Evolutionary conservation across 2,797 vertebrate genomes (phyloP).

Genomic region (Lerista edwardsae): DNA sequence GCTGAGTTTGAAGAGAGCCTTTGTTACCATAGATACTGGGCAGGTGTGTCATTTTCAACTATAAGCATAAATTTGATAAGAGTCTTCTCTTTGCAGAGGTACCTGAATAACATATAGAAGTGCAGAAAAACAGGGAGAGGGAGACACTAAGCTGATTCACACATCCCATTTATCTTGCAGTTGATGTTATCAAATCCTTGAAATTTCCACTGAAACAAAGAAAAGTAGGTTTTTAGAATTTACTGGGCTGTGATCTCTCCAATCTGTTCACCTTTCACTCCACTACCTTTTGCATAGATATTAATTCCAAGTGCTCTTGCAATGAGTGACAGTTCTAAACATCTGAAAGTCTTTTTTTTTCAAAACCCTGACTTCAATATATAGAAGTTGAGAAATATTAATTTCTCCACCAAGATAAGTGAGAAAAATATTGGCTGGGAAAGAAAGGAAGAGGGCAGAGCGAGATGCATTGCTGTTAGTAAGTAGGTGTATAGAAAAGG

Average conservation of each 20-base stretch:
- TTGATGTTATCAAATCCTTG: conserved; percentile 59
- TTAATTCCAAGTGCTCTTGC: conserved; percentile 52
- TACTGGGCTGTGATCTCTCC: conserved; percentile 57
- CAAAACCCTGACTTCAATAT: conserved; percentile 45
- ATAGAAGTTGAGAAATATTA: conserved; percentile 43
- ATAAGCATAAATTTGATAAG: conserved; percentile 74
- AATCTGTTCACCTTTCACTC: conserved; percentile 58
- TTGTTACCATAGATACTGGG: conserved; percentile 81
- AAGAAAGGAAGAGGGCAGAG: conserved; percentile 9
- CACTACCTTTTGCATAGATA: conserved; percentile 13
- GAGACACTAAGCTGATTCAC: conserved; percentile 55
- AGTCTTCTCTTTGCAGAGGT: conserved; percentile 70
- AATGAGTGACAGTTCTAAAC: conserved; percentile 55
- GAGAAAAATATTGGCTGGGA: conserved; percentile 43
- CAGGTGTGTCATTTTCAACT: conserved; percentile 76
- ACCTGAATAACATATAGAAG: conserved; percentile 72
- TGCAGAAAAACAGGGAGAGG: conserved; percentile 42
- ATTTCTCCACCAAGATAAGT: conserved; percentile 45
- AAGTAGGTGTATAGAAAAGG: conserved; percentile 57
- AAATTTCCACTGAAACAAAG: conserved; percentile 71
- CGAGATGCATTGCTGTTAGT: background rate
- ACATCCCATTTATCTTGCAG: conserved; percentile 50
- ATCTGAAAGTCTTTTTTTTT: conserved; percentile 40
- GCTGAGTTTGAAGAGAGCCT: conserved; percentile 72
- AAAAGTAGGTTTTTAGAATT: conserved; percentile 60